Base-by-base conservation (phyloP, 2,888 invertebrate genomes). In the Orchesellides sinensis region DNA sequence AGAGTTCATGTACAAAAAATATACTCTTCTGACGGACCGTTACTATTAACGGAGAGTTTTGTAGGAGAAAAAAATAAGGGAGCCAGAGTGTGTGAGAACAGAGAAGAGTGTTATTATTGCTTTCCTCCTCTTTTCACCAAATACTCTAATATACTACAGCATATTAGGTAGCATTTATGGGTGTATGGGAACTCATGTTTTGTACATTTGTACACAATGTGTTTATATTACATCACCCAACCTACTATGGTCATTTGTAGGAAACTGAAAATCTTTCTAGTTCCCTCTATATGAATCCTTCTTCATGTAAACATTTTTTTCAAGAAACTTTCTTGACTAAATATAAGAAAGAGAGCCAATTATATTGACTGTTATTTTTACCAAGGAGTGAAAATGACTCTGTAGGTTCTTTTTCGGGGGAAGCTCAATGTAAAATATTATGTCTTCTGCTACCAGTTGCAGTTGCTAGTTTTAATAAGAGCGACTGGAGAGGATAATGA, bases 61-160 rank as follows among this genome's bases (percentile, higher is more conserved):
- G 61, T 49, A 61, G 40, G 1, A 32, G 59, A 27, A n/a, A 29
- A 47, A 68, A 59, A 6, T 54, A 66, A 17, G 61, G 35, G n/a
- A n/a, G n/a, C n/a, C n/a, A n/a, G n/a, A n/a, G n/a, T n/a, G n/a
- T n/a, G n/a, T n/a, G 3, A 49, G 45, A 68, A 10, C 5, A 14
- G 54, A 79, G 65, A 72, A 80, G n/a, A n/a, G n/a, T 54, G 72
- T 80, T 72, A 72, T 79, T 80, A 72, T 65, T 56, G 52, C 54
- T 70, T 70, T 61, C 23, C 25, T 25, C 40, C 19, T 59, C 6
- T n/a, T 45, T 56, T 59, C 72, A 69, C 49, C 52, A 25, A 47
- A 29, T 14, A 10, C 40, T 14, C 27, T n/a, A n/a, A n/a, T n/a
- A n/a, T n/a, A n/a, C n/a, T n/a, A 72, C 32, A 45, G 27, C 40